phyloP scores from a whole-genome alignment of 1,140 invertebrate species.

The Pachyrhynchus sulphureomaculatus region DNA sequence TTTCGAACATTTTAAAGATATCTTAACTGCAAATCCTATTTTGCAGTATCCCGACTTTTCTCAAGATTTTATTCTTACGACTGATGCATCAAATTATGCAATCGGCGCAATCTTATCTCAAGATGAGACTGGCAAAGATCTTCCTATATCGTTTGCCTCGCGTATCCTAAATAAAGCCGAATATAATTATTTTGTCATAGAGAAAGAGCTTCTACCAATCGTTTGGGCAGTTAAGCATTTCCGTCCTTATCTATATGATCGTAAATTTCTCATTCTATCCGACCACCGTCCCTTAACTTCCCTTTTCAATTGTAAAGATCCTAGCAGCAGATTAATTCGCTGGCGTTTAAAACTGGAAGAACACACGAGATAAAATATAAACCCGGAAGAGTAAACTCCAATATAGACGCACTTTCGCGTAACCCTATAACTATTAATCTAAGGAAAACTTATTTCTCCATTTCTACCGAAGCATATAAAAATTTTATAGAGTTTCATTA shows the following conservation, averaged over 20 bases:
- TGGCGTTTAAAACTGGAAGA: too few relatives aligned
- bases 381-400: conserved; percentile 47
- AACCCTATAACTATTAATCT: not conserved
- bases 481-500: too few relatives aligned
- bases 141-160: conserved; percentile 41
- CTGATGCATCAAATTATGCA: conserved; percentile 47
- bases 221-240: too few relatives aligned
- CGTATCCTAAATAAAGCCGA: too few relatives aligned
- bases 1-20: conserved; percentile 50
- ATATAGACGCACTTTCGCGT: conserved; percentile 46
- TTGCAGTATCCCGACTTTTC: too few relatives aligned
- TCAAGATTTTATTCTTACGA: conserved; percentile 48
- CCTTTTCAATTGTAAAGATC: conserved; percentile 53
- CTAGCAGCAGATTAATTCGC: too few relatives aligned
- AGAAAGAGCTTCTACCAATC: conserved; percentile 38
- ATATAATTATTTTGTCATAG: too few relatives aligned
- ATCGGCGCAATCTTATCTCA: conserved; percentile 44
- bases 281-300: conserved; percentile 35
- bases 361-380: conserved; percentile 52
- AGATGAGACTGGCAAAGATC: too few relatives aligned
- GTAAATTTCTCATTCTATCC: conserved; percentile 33
- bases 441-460: not conserved
- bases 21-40: too few relatives aligned
- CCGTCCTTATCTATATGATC: too few relatives aligned
- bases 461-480: conserved; percentile 25